These are phyloP conservation scores for Parapristionchus giblindavisi DNA, from an alignment of 2,888 invertebrate species.

Conservation along the genomic window DNA sequence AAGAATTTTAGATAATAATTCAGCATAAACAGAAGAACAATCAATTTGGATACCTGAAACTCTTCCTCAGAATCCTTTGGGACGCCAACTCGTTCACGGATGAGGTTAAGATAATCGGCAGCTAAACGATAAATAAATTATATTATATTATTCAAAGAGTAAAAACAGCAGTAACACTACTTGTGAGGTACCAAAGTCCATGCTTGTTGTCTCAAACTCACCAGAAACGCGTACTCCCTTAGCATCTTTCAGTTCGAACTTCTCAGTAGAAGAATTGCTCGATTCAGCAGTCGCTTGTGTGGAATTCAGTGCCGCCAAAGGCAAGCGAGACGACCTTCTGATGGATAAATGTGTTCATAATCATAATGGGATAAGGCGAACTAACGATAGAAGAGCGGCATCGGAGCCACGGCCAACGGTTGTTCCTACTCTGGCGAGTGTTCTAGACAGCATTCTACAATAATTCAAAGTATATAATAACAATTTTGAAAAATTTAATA, in stretches of 20 bases:
- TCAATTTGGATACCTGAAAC: background rate
- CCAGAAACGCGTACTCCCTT: constrained; percentile 33
- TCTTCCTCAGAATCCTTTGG: constrained; percentile 11
- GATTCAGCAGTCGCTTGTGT: constrained; percentile 32
- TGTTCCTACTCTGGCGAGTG: constrained; percentile 20
- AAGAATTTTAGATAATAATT: background rate
- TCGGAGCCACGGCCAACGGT: constrained; percentile 8
- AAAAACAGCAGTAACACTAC: too few species aligned
- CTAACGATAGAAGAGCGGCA: constrained; percentile 21
- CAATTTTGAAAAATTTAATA: background rate
- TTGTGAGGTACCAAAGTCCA: too few species aligned
- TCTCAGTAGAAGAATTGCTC: constrained; percentile 21
- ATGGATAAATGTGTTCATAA: background rate
- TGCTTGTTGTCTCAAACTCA: too few species aligned
- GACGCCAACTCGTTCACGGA: constrained; percentile 8
- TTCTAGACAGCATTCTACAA: constrained; percentile 33
- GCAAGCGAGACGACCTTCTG: constrained; percentile 1
- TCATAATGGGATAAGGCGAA: background rate
- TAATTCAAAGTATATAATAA: background rate
- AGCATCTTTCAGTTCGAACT: constrained; percentile 30
- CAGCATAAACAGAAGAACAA: background rate
- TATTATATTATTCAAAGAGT: background rate
- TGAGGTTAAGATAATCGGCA: constrained; percentile 12
- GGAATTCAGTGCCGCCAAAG: constrained; percentile 19
- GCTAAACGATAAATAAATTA: background rate